These are phyloP conservation scores for Eriocheir sinensis DNA, from an alignment of 1,140 invertebrate genomes.

Conservation along the genomic window DNA sequence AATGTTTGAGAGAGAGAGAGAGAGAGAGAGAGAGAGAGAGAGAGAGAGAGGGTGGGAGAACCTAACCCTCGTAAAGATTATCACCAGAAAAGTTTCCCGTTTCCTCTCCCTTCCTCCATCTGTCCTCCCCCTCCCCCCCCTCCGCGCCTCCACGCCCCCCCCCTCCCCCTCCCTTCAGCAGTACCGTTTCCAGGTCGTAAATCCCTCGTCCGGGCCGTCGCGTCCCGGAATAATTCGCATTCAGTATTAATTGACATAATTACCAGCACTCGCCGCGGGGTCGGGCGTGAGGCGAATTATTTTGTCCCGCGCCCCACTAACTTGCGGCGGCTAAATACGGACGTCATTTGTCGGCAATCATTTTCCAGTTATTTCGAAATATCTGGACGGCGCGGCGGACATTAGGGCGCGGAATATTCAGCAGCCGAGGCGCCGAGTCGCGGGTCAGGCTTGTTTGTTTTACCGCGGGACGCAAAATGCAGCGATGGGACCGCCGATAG, in stretches of 20 bases:
- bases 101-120: neutral
- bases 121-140: neutral
- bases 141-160: neutral
- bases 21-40: too few species aligned
- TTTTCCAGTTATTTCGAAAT: slow-evolving; percentile 17
- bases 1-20: too few species aligned
- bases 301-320: neutral
- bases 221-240: neutral
- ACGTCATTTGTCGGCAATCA: neutral
- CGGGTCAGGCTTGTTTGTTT: neutral
- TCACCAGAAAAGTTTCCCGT: too few species aligned
- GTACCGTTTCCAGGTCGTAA: slow-evolving; percentile 8
- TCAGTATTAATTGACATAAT: slow-evolving; percentile 27
- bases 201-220: neutral
- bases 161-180: neutral
- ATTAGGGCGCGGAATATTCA: neutral
- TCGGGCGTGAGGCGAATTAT: neutral
- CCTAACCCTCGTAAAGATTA: too few species aligned
- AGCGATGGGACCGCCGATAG: too few species aligned
- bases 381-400: slow-evolving; percentile 6
- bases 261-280: neutral
- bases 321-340: neutral
- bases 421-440: neutral
- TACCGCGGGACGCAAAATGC: neutral
- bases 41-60: too few species aligned